Evolutionary conservation across 2,797 vertebrate genomes (phyloP).

Genomic region (Strix occidentalis): DNA sequence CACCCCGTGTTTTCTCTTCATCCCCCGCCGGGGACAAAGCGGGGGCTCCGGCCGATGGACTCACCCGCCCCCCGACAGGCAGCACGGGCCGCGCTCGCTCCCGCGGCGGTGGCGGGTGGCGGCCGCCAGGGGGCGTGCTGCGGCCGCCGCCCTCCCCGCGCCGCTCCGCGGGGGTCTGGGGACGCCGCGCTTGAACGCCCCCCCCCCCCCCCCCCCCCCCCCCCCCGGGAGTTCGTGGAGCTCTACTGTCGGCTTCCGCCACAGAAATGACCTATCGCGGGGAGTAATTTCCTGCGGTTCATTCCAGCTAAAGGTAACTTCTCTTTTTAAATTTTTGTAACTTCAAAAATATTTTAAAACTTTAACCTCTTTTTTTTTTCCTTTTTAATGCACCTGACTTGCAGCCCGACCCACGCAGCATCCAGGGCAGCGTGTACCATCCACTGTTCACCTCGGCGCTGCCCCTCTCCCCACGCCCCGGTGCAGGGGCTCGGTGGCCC

Average conservation of each 20-base stretch:
- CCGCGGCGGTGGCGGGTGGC: too few species aligned
- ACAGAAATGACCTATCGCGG: fast-evolving
- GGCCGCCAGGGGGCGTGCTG: background rate
- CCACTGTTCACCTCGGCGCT: background rate
- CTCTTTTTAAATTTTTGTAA: background rate
- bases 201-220: too few species aligned
- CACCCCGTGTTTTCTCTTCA: too few species aligned
- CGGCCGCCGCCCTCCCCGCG: background rate
- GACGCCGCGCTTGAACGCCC: too few species aligned
- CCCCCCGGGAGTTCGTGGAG: too few species aligned
- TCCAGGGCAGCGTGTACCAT: background rate
- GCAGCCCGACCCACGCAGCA: background rate
- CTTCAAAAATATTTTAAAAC: too few species aligned
- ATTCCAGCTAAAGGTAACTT: background rate
- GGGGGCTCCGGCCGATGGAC: too few species aligned
- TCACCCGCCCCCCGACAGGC: too few species aligned
- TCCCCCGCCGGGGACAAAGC: too few species aligned
- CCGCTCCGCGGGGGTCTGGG: too few species aligned
- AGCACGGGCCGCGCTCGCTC: too few species aligned
- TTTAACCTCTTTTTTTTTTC: background rate
- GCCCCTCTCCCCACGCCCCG: background rate
- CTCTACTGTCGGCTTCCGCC: background rate
- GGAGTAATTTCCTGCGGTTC: background rate
- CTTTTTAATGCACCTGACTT: background rate
- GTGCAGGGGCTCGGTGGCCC: background rate